These are phyloP conservation scores for Onychomys leucogaster DNA, from an alignment of 2,797 vertebrate species.

Conservation along the genomic window DNA sequence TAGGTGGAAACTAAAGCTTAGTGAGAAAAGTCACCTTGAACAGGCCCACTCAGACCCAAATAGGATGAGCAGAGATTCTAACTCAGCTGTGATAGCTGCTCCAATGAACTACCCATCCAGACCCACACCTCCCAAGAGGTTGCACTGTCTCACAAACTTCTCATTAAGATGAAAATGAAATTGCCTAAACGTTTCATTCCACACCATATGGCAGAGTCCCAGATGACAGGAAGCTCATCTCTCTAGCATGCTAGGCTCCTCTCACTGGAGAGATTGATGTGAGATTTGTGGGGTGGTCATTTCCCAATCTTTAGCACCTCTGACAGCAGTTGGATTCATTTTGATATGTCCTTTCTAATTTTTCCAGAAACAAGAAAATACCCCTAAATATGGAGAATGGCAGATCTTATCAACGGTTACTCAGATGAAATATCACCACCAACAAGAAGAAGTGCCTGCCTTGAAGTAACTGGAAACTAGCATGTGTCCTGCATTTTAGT, in stretches of 20 bases:
- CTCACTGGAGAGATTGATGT: not conserved
- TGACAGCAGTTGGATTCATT: conserved; percentile 3
- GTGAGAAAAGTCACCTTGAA: not conserved
- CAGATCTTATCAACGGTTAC: not conserved
- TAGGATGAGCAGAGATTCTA: not conserved
- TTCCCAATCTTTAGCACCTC: conserved; percentile 44
- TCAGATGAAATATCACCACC: not conserved
- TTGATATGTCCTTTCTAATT: conserved; percentile 19
- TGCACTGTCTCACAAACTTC: conserved; percentile 25
- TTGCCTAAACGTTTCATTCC: conserved; percentile 31
- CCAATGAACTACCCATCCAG: not conserved
- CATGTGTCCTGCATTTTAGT: not conserved
- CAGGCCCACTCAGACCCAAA: not conserved
- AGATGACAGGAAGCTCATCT: conserved; percentile 73
- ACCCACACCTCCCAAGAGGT: not conserved
- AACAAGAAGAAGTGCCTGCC: not conserved
- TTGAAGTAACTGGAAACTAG: not conserved
- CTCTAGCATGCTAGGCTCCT: conserved; percentile 1
- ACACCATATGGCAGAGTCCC: conserved; percentile 61
- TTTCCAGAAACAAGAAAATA: conserved; percentile 57
- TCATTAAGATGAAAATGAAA: conserved; percentile 70
- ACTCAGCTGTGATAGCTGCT: not conserved
- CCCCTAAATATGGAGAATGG: conserved; percentile 13
- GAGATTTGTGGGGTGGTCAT: conserved; percentile 49
- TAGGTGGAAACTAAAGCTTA: not conserved